Evolutionary conservation across 2,888 invertebrate species (phyloP).

Genomic region (Sesia apiformis): DNA sequence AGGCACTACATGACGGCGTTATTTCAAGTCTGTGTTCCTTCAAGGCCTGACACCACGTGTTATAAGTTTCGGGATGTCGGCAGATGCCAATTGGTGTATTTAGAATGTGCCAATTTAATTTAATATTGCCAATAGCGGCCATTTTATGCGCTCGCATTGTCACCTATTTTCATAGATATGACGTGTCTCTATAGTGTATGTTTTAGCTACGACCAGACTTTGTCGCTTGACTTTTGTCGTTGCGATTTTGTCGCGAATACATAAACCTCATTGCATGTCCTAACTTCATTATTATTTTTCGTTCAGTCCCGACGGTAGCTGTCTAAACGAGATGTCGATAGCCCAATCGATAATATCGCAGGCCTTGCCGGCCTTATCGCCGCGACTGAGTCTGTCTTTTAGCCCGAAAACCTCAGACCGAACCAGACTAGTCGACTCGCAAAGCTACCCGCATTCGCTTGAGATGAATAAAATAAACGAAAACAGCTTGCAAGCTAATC

Average conservation of each 20-base stretch:
- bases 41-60: no score
- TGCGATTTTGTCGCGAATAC: no score
- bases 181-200: no score
- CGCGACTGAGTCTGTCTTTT: constrained; percentile 56
- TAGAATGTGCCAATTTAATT: no score
- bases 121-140: no score
- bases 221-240: constrained; percentile 26
- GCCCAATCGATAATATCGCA: constrained; percentile 73
- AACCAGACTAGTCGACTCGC: constrained; percentile 56
- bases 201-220: constrained; percentile 4
- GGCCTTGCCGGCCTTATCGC: constrained; percentile 67
- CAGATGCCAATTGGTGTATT: no score
- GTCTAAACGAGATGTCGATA: constrained; percentile 67
- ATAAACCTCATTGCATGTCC: constrained; percentile 17
- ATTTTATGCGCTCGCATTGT: no score
- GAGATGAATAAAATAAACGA: constrained; percentile 55
- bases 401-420: constrained; percentile 63
- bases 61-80: no score
- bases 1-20: no score
- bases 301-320: constrained; percentile 69
- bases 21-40: no score
- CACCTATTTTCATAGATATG: no score
- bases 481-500: constrained; percentile 34
- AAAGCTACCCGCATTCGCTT: constrained; percentile 32
- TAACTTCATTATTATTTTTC: constrained; percentile 11